Evolutionary conservation across 1,140 invertebrate genomes (phyloP).

Genomic region (Danaus plexippus): DNA sequence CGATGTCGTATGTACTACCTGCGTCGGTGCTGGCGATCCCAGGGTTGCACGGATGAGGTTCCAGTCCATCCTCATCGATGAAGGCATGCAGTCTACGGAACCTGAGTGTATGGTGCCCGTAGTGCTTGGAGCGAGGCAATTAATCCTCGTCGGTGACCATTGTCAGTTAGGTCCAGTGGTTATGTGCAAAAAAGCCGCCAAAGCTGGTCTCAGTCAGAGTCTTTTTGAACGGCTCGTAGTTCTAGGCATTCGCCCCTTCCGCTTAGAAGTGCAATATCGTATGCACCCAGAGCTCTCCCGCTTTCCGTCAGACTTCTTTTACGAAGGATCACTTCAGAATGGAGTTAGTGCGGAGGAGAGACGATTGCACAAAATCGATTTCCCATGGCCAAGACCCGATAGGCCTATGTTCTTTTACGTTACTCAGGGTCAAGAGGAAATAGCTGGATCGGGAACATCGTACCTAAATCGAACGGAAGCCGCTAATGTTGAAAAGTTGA

Average conservation of each 20-base stretch:
- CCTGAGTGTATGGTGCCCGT: constrained; percentile 99
- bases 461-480: constrained; percentile 99
- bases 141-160: constrained; percentile 98
- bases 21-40: constrained; percentile 98
- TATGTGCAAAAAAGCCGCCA: constrained; percentile 99
- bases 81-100: constrained; percentile 97
- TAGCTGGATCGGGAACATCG: constrained; percentile 97
- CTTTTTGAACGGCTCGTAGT: constrained; percentile 98
- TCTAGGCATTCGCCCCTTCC: constrained; percentile 94
- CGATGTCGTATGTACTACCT: constrained; percentile 99
- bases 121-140: constrained; percentile 94
- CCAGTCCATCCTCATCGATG: constrained; percentile 98
- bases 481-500: constrained; percentile 97
- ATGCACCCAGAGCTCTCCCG: constrained; percentile 98
- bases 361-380: constrained; percentile 91
- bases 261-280: constrained; percentile 98
- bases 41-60: constrained; percentile 93
- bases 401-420: constrained; percentile 99
- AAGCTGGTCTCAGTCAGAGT: constrained; percentile 96
- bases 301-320: constrained; percentile 99
- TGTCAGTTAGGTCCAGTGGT: constrained; percentile 98
- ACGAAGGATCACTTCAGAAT: constrained; percentile 98
- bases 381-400: constrained; percentile 97
- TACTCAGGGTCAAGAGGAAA: constrained; percentile 98
- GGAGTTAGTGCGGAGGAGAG: constrained; percentile 97